Evolutionary conservation across 2,888 invertebrate genomes (phyloP).

Genomic region (Lapara coniferarum): DNA sequence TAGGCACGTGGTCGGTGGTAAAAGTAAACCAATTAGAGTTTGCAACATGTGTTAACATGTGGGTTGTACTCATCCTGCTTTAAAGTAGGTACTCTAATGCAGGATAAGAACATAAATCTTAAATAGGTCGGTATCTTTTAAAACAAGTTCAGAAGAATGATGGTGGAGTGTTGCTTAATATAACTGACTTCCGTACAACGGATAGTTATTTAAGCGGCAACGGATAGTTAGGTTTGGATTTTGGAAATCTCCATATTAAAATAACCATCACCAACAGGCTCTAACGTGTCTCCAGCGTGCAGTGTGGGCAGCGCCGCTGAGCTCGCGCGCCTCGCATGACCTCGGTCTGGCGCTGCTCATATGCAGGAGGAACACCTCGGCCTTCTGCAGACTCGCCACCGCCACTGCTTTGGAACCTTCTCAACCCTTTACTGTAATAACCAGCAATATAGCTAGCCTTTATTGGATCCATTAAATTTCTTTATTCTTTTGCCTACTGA

Average conservation of each 20-base stretch:
- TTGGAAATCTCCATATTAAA: not conserved
- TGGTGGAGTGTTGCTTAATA: too few species aligned
- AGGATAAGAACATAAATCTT: too few species aligned
- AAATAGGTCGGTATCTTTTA: too few species aligned
- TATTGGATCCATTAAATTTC: not conserved
- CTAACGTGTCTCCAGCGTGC: constrained; percentile 73
- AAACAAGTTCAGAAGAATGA: too few species aligned
- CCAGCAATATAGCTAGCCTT: too few species aligned
- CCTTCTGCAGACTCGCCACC: constrained; percentile 71
- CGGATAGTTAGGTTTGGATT: too few species aligned
- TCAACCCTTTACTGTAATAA: constrained; percentile 64
- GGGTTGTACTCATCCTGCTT: too few species aligned
- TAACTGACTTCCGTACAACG: not conserved
- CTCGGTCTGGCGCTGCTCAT: constrained; percentile 66
- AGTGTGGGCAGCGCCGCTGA: constrained; percentile 68
- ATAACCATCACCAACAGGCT: constrained; percentile 49
- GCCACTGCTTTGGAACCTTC: constrained; percentile 70
- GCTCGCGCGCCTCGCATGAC: constrained; percentile 67
- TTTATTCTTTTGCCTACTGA: not conserved
- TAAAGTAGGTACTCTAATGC: too few species aligned
- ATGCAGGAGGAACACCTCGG: constrained; percentile 68
- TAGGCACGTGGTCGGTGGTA: too few species aligned
- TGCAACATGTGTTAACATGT: too few species aligned
- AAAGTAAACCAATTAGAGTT: too few species aligned
- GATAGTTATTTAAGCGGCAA: too few species aligned